phyloP scores from a whole-genome alignment of 2,888 invertebrate species.

The Drosophila meridiana region DNA sequence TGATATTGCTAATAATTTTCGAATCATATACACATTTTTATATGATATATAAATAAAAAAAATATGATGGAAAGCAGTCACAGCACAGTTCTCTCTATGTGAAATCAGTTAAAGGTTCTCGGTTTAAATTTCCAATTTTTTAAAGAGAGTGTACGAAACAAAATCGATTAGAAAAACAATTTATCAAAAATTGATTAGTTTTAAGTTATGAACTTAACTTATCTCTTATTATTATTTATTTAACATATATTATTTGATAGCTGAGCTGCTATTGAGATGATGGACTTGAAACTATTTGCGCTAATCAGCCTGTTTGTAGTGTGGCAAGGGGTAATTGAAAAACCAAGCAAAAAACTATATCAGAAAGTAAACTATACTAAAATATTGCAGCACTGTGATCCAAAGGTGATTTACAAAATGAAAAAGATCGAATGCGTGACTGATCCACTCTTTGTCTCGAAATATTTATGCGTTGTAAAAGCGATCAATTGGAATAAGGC shows the following conservation, averaged over 20 bases:
- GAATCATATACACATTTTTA: too few species aligned
- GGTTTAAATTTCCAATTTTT: background rate
- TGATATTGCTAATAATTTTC: too few species aligned
- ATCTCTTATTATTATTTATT: background rate
- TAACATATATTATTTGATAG: background rate
- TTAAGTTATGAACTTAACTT: background rate
- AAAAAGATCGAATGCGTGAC: slow-evolving; percentile 36
- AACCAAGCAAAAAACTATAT: too few species aligned
- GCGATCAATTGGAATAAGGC: slow-evolving; percentile 28
- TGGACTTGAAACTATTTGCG: background rate
- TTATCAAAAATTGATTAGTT: background rate
- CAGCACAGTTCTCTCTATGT: background rate
- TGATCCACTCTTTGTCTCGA: slow-evolving; percentile 5
- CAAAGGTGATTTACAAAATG: slow-evolving; percentile 12
- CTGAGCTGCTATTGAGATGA: background rate
- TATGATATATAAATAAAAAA: too few species aligned
- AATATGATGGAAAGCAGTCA: too few species aligned
- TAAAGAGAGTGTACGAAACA: background rate
- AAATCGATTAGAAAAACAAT: background rate
- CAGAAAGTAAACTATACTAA: background rate
- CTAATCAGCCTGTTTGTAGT: background rate
- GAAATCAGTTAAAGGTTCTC: background rate
- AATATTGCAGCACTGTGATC: background rate
- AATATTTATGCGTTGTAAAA: slow-evolving; percentile 6
- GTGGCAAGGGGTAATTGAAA: background rate